Evolutionary conservation across 2,888 invertebrate species (phyloP).

Genomic region (Apomyelois bistriatella): DNA sequence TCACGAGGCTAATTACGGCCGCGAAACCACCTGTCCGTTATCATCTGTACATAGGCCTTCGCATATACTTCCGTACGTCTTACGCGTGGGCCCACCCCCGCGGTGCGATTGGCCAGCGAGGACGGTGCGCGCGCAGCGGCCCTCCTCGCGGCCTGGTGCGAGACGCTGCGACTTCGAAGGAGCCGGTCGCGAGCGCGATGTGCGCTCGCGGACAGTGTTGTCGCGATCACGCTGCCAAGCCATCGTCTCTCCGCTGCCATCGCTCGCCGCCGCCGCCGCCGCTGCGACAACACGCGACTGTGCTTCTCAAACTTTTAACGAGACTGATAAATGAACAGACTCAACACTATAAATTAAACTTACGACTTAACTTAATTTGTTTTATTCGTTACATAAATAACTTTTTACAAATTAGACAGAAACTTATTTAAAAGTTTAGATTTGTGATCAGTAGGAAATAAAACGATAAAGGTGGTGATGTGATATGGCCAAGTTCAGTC

Average conservation of each 20-base stretch:
- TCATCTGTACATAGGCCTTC: conserved; percentile 79
- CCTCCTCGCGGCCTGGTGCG: conserved; percentile 66
- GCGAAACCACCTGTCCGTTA: conserved; percentile 80
- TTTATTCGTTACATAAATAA: conserved; percentile 6
- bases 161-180: conserved; percentile 61
- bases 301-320: conserved; percentile 28
- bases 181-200: conserved; percentile 67
- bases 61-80: conserved; percentile 80
- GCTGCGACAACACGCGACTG: conserved; percentile 24
- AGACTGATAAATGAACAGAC: conserved; percentile 17
- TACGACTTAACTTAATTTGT: conserved; percentile 19
- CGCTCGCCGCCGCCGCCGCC: conserved; percentile 25
- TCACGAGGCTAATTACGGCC: conserved; percentile 76
- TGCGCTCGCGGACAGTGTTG: conserved; percentile 60
- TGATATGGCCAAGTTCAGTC: conserved; percentile 64
- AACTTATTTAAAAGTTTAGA: conserved; percentile 22
- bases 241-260: conserved; percentile 32
- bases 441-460: conserved; percentile 25
- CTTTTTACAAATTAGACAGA: conserved; percentile 16
- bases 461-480: conserved; percentile 55
- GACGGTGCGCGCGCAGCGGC: conserved; percentile 71
- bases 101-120: conserved; percentile 59
- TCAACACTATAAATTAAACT: conserved; percentile 15
- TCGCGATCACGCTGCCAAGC: conserved; percentile 56
- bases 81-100: conserved; percentile 74